Evolutionary conservation across 1,140 invertebrate species (phyloP).

Genomic region (Drosophila seguyi): DNA sequence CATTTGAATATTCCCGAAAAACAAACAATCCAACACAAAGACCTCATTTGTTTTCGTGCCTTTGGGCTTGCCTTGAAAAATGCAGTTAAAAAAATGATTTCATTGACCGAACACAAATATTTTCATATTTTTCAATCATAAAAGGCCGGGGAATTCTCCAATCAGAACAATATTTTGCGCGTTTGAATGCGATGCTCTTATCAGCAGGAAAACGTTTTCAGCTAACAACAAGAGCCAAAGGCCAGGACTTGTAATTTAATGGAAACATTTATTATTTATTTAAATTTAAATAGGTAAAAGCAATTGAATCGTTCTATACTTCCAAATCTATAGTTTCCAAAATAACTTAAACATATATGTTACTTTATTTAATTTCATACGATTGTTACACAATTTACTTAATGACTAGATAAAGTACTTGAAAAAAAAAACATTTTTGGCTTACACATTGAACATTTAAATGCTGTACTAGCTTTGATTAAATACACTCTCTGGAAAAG

Average conservation of each 20-base stretch:
- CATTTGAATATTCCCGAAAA: conserved; percentile 40
- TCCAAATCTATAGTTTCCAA: neutral
- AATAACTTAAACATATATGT: neutral
- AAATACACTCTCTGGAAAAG: conserved; percentile 6
- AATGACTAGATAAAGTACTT: conserved; percentile 29
- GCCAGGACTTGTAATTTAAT: conserved; percentile 17
- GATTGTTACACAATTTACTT: conserved; percentile 13
- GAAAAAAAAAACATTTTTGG: conserved; percentile 40
- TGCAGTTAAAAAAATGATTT: conserved; percentile 40
- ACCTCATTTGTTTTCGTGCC: conserved; percentile 16
- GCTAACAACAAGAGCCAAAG: conserved; percentile 8
- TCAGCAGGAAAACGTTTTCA: conserved; percentile 27
- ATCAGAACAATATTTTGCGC: conserved; percentile 44
- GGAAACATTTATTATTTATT: conserved; percentile 16
- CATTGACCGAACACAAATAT: conserved; percentile 43
- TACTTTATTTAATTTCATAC: conserved; percentile 2
- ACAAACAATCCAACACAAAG: neutral
- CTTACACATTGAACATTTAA: conserved; percentile 31
- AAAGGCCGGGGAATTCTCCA: conserved; percentile 23
- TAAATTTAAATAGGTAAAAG: neutral
- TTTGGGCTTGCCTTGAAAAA: conserved; percentile 10
- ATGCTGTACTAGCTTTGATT: conserved; percentile 15
- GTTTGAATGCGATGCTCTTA: conserved; percentile 19
- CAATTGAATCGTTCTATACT: neutral
- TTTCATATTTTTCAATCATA: conserved; percentile 41